phyloP scores from a whole-genome alignment of 2,888 invertebrate genomes.

The Epinotia demarniana region DNA sequence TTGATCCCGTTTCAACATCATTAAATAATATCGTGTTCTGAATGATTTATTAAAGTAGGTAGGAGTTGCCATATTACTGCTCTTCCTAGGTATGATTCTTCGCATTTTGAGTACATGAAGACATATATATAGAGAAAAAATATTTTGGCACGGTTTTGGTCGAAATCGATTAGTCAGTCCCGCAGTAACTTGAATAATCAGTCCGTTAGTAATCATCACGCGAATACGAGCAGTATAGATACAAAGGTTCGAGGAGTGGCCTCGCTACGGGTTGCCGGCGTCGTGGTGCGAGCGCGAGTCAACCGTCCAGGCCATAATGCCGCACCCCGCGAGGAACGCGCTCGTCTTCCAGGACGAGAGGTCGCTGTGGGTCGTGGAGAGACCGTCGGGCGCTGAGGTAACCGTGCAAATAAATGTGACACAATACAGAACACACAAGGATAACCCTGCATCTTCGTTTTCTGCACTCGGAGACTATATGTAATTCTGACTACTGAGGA shows the following conservation, averaged over 20 bases:
- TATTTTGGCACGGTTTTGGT: background rate
- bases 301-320: no score
- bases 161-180: background rate
- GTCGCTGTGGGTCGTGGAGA: no score
- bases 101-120: background rate
- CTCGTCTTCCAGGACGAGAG: no score
- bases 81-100: no score
- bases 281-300: no score
- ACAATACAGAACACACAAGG: background rate
- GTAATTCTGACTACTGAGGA: background rate
- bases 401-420: background rate
- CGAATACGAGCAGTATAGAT: no score
- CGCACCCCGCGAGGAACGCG: no score
- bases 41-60: no score
- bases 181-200: background rate
- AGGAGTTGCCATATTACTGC: no score
- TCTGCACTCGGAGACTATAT: background rate
- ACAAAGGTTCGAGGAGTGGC: no score
- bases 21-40: background rate
- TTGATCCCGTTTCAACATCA: background rate
- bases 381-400: no score
- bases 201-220: background rate
- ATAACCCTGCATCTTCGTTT: background rate
- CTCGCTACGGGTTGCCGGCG: no score
- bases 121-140: background rate